phyloP scores from a whole-genome alignment of 2,888 invertebrate species.

The Drosophila gaucha region DNA sequence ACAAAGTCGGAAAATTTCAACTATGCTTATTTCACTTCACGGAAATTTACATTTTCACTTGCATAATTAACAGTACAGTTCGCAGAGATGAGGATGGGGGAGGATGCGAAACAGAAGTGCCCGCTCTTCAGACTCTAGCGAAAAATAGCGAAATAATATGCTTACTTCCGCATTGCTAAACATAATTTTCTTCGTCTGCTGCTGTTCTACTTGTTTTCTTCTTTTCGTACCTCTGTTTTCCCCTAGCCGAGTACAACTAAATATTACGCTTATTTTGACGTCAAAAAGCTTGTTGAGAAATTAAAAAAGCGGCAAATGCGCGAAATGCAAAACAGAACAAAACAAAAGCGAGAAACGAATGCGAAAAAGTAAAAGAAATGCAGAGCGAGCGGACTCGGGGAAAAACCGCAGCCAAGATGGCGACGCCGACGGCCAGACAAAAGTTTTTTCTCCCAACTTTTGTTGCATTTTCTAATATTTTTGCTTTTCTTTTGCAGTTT shows the following conservation, averaged over 20 bases:
- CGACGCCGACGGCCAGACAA: constrained; percentile 28
- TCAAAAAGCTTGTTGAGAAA: constrained; percentile 75
- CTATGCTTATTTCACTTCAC: constrained; percentile 47
- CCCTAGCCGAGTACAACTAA: constrained; percentile 51
- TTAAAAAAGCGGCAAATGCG: constrained; percentile 72
- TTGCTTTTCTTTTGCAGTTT: constrained; percentile 37
- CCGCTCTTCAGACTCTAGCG: constrained; percentile 25
- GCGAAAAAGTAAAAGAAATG: constrained; percentile 3
- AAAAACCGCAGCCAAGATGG: constrained; percentile 56
- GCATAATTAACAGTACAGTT: constrained; percentile 56
- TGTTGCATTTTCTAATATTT: constrained; percentile 61
- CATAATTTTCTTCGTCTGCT: constrained; percentile 48
- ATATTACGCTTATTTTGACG: constrained; percentile 77
- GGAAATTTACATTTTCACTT: constrained; percentile 66
- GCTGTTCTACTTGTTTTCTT: constrained; percentile 12
- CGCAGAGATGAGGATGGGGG: background rate
- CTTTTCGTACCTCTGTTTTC: constrained; percentile 20
- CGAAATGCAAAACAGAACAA: constrained; percentile 26
- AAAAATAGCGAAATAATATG: constrained; percentile 63
- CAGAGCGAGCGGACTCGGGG: background rate
- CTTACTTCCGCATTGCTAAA: constrained; percentile 68
- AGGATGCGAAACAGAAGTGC: constrained; percentile 1
- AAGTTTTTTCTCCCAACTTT: constrained; percentile 40
- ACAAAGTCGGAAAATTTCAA: constrained; percentile 34
- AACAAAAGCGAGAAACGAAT: constrained; percentile 15